Percentiles rank a stretch among this genome's conserved stretches.
phyloP scores from a whole-genome alignment of 2,888 invertebrate species.

The Hyppa rectilinea region DNA sequence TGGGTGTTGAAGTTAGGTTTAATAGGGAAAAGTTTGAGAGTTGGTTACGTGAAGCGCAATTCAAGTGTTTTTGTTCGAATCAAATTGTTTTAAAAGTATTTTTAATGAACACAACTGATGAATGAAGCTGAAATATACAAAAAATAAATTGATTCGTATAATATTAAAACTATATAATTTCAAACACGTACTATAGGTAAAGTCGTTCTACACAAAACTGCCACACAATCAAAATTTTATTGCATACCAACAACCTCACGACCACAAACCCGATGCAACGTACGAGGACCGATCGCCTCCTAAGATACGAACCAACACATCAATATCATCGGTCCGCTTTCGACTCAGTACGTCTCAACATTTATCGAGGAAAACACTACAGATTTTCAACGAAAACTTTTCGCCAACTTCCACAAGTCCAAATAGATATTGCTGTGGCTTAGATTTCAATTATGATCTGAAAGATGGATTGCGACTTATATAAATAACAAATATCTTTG shows the following conservation, averaged over 20 bases:
- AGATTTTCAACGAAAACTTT: slow-evolving; percentile 42
- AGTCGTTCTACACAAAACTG: not conserved
- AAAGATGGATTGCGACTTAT: slow-evolving; percentile 53
- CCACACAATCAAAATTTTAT: not conserved
- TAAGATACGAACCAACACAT: slow-evolving; percentile 21
- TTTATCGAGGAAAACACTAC: slow-evolving; percentile 20
- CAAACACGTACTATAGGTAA: too few relatives aligned
- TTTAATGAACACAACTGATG: too few relatives aligned
- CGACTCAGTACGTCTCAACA: slow-evolving; percentile 12
- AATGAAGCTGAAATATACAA: too few relatives aligned
- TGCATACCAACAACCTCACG: not conserved
- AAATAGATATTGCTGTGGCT: slow-evolving; percentile 39
- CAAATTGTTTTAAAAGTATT: not conserved
- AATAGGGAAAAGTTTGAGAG: not conserved
- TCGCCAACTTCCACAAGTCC: slow-evolving; percentile 26
- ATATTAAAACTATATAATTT: too few relatives aligned
- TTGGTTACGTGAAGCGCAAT: not conserved
- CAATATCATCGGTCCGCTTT: slow-evolving; percentile 19
- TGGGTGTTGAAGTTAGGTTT: not conserved
- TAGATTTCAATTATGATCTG: slow-evolving; percentile 69
- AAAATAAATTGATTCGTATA: too few relatives aligned
- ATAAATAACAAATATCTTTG: slow-evolving; percentile 57
- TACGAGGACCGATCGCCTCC: slow-evolving; percentile 12
- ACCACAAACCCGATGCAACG: slow-evolving; percentile 5
- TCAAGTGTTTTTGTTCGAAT: not conserved